Conservation (phyloP, 2,888 invertebrate species). For the Meiosimyza decipiens region DNA sequence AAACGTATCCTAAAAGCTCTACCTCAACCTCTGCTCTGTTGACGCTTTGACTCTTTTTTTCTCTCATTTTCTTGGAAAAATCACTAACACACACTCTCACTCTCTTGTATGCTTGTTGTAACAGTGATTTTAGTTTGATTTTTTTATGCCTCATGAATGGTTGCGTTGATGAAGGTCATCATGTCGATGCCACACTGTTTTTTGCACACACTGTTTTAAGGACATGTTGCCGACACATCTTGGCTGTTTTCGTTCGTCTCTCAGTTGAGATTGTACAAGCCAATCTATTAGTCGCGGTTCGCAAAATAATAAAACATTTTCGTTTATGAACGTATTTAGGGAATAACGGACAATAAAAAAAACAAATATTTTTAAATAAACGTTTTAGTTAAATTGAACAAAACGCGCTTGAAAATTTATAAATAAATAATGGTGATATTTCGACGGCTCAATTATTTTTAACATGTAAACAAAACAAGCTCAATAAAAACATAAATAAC, state of each 20-base stretch:
- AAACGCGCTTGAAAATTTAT: too few relatives aligned
- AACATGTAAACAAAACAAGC: too few relatives aligned
- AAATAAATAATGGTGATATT: too few relatives aligned
- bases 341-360: too few relatives aligned
- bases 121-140: neutral
- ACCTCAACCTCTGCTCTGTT: constrained; percentile 27
- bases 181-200: constrained; percentile 50
- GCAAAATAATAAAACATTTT: too few relatives aligned
- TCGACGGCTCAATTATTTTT: too few relatives aligned
- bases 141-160: constrained; percentile 8
- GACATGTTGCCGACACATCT: constrained; percentile 35
- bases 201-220: constrained; percentile 34
- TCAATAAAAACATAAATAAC: too few relatives aligned
- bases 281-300: constrained; percentile 15
- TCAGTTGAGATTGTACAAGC: constrained; percentile 25
- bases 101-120: constrained; percentile 37
- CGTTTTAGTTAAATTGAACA: too few relatives aligned
- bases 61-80: constrained; percentile 4
- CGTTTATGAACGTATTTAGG: too few relatives aligned
- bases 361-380: too few relatives aligned
- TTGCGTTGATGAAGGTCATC: constrained; percentile 61
- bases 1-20: constrained; percentile 39
- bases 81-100: constrained; percentile 20
- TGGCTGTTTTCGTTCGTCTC: constrained; percentile 24
- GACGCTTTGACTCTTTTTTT: neutral